phyloP scores from a whole-genome alignment of 2,888 invertebrate species.

The Pachycephus smyrnensis region DNA sequence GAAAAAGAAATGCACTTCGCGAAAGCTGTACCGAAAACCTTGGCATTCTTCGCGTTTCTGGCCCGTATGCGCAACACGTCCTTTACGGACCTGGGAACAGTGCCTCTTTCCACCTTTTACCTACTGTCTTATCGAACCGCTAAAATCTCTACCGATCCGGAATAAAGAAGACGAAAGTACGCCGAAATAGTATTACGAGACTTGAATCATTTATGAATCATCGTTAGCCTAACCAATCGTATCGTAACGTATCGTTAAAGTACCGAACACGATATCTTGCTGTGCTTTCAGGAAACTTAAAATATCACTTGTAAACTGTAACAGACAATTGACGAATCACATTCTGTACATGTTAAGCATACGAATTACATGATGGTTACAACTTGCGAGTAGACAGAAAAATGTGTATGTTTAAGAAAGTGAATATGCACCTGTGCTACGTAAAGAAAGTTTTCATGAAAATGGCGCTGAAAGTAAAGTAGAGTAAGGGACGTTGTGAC shows the following conservation, averaged over 20 bases:
- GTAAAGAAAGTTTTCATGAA: neutral
- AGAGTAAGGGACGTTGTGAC: neutral
- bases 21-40: conserved; percentile 31
- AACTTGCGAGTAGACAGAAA: neutral
- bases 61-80: conserved; percentile 14
- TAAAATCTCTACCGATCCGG: neutral
- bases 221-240: neutral
- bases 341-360: neutral
- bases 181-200: neutral
- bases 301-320: neutral
- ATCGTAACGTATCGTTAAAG: neutral
- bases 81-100: neutral
- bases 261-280: too few species aligned
- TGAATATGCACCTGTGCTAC: neutral
- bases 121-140: neutral
- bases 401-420: neutral
- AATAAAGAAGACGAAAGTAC: neutral
- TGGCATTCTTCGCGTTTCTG: conserved; percentile 39
- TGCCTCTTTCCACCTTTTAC: neutral
- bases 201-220: neutral
- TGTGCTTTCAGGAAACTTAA: too few species aligned
- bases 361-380: neutral
- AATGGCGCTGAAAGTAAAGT: neutral
- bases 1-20: conserved; percentile 25
- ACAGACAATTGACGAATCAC: neutral